Conservation (phyloP, 2,888 invertebrate species). For the Pseudeuparius sepicola region DNA sequence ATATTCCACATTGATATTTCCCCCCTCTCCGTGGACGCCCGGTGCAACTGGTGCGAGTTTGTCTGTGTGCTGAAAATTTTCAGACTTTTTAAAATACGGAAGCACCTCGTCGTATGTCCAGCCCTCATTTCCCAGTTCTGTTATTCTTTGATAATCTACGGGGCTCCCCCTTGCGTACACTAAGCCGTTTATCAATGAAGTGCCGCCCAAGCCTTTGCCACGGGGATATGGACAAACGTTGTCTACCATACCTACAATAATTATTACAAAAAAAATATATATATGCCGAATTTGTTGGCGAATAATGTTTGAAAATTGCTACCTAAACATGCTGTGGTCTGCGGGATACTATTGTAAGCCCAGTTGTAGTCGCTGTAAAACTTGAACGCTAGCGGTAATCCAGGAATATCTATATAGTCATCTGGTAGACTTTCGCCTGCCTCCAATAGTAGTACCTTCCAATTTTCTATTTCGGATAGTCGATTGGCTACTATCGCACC, state of each 20-base stretch:
- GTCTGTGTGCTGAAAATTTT: constrained; percentile 10
- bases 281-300: too few relatives aligned
- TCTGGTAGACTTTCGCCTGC: constrained; percentile 21
- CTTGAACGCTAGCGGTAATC: constrained; percentile 16
- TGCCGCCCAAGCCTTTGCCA: constrained; percentile 44
- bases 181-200: constrained; percentile 42
- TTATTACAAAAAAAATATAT: too few relatives aligned
- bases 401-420: constrained; percentile 22
- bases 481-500: constrained; percentile 23
- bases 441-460: constrained; percentile 22
- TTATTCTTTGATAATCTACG: constrained; percentile 42
- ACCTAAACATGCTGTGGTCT: constrained; percentile 21
- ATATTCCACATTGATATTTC: constrained; percentile 21
- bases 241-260: constrained; percentile 20
- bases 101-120: constrained; percentile 49
- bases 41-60: constrained; percentile 7
- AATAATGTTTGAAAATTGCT: too few relatives aligned
- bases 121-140: constrained; percentile 30
- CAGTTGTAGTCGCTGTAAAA: constrained; percentile 23
- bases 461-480: constrained; percentile 21
- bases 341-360: constrained; percentile 21
- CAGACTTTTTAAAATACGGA: constrained; percentile 37
- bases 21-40: constrained; percentile 12
- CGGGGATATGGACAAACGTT: constrained; percentile 33
- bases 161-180: constrained; percentile 41